phyloP scores from a whole-genome alignment of 2,797 vertebrate species.

The Danio albolineatus region DNA sequence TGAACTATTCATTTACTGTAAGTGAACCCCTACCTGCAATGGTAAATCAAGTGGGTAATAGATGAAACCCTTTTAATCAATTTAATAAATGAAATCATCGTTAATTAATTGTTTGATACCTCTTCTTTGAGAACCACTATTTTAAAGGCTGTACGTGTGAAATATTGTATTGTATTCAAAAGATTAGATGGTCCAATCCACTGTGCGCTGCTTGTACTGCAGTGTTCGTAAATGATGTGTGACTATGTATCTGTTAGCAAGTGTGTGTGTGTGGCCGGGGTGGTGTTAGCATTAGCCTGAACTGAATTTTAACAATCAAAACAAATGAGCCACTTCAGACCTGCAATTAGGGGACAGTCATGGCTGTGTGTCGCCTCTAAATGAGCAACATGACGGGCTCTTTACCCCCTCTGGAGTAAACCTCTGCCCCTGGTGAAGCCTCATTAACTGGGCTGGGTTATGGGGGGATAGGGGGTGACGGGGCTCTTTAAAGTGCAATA shows the following conservation, averaged over 20 bases:
- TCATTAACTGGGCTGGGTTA: conserved; percentile 82
- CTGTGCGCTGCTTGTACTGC: conserved; percentile 60
- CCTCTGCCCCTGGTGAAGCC: conserved; percentile 84
- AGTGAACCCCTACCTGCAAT: too few species aligned
- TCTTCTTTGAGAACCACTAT: neutral
- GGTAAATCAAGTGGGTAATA: too few species aligned
- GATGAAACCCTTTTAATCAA: too few species aligned
- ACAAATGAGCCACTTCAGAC: conserved; percentile 87
- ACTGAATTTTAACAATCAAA: conserved; percentile 88
- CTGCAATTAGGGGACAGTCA: conserved; percentile 88
- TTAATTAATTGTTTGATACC: too few species aligned
- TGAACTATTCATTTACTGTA: too few species aligned
- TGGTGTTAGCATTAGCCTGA: conserved; percentile 69
- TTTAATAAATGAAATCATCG: too few species aligned
- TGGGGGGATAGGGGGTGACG: conserved; percentile 56
- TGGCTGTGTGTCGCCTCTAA: conserved; percentile 89
- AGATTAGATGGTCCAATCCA: conserved; percentile 70
- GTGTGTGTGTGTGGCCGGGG: conserved; percentile 13
- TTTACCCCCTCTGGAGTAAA: conserved; percentile 86
- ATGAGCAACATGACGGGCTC: conserved; percentile 93
- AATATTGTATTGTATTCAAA: conserved; percentile 50
- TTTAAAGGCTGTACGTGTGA: conserved; percentile 31
- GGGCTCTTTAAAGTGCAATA: conserved; percentile 77
- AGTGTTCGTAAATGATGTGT: conserved; percentile 80
- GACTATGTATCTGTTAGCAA: neutral